Percentiles rank a stretch among this genome's conserved stretches.
Conservation (phyloP, 2,888 invertebrate genomes). For the Cenopis cana region DNA sequence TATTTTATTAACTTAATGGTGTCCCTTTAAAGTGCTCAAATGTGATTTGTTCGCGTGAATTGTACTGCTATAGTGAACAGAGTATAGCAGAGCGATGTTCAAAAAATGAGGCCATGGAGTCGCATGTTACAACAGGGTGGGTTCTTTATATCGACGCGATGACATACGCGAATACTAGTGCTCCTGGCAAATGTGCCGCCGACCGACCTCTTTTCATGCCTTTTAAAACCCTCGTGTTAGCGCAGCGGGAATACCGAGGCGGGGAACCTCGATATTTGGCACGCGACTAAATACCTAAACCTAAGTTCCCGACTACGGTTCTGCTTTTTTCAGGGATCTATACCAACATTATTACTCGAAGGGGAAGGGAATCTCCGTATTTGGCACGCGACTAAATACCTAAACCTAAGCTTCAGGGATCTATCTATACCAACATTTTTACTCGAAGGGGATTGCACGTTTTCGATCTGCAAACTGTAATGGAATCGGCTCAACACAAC, state of each 20-base stretch:
- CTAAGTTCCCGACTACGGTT: background rate
- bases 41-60: too few relatives aligned
- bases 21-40: too few relatives aligned
- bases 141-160: background rate
- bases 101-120: background rate
- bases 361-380: background rate
- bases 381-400: slow-evolving; percentile 16
- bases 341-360: too few relatives aligned
- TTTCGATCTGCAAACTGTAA: too few relatives aligned
- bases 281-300: slow-evolving; percentile 17
- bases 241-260: slow-evolving; percentile 19
- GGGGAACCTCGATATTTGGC: background rate
- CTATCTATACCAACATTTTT: too few relatives aligned
- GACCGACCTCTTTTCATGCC: slow-evolving; percentile 16
- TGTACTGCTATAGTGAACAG: too few relatives aligned
- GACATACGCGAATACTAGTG: background rate
- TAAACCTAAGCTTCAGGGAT: background rate
- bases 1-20: too few relatives aligned
- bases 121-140: background rate
- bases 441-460: too few relatives aligned
- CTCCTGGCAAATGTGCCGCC: background rate
- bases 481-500: too few relatives aligned
- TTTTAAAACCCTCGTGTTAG: slow-evolving; percentile 6
- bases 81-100: too few relatives aligned
- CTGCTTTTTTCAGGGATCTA: background rate